Evolutionary conservation across 2,113 vertebrate species (phyloP).

Genomic region (Thamnaconus septentrionalis): DNA sequence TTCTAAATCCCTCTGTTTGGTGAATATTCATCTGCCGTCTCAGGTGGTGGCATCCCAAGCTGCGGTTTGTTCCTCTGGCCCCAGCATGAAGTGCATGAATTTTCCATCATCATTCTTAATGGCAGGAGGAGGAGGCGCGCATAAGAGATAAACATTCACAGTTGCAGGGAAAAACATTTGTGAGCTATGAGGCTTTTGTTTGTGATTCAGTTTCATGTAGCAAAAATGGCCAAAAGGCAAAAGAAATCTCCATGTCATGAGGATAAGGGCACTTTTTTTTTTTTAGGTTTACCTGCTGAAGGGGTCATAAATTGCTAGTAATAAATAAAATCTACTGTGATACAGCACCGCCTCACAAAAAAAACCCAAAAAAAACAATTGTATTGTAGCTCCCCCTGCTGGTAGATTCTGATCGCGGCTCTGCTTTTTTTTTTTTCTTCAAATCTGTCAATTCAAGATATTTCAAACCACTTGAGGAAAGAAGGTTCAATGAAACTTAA

Average conservation of each 20-base stretch:
- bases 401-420: neutral
- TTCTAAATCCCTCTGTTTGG: constrained; percentile 3
- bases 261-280: too few relatives aligned
- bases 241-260: too few relatives aligned
- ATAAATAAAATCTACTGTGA: neutral
- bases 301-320: too few relatives aligned
- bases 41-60: constrained; percentile 24
- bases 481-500: too few relatives aligned
- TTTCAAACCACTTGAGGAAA: neutral
- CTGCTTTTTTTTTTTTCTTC: too few relatives aligned
- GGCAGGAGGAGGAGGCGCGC: too few relatives aligned
- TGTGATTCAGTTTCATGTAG: too few relatives aligned
- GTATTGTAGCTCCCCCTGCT: constrained; percentile 49
- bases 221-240: too few relatives aligned
- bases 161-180: too few relatives aligned
- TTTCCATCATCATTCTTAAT: constrained; percentile 5
- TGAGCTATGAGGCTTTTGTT: too few relatives aligned
- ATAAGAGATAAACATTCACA: too few relatives aligned
- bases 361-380: neutral
- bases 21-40: constrained; percentile 25
- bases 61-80: constrained; percentile 5
- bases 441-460: neutral
- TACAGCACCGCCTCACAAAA: neutral
- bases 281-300: too few relatives aligned
- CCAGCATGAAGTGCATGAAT: constrained; percentile 16